Evolutionary conservation across 2,797 vertebrate species (phyloP), one percentile per base, ranked within the genome.

Genomic region (Pteropus rufus): DNA sequence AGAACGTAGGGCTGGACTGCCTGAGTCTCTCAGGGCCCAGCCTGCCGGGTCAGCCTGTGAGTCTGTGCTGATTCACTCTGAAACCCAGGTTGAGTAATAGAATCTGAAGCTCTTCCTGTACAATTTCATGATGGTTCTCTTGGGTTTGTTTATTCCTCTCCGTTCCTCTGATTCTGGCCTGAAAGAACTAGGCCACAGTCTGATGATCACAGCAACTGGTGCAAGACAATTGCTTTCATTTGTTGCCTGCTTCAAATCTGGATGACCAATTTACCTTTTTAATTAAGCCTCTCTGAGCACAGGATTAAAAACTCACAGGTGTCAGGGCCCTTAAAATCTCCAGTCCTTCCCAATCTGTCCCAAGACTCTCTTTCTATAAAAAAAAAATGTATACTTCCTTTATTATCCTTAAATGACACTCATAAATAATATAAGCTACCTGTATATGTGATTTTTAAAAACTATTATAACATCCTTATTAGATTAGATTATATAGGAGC

Each of bases 171-270:
- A 44, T 31, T 58, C 69, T 83, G 80, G 87, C 73, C 90, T 34
- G 15, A 69, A 92, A 94, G 54, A 92, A 91, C 49, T 80, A 9
- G 83, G 94, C 79, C 79, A 92, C 41, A 72, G 49, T 77, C 46
- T 72, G 65, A 93, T 83, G 86, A 86, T 79, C 82, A 89, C 64
- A 93, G 79, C 69, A 77, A 91, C 44, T 93, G 69, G 86, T 94
- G 82, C 82, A 85, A 93, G 92, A 95, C 67, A 60, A 70, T 70
- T 65, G 39, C 91, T 90, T 90, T 84, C 73, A 95, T 77, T 94
- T 91, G 82, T 89, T 77, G 15, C 82, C 91, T 73, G 62, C 73
- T 93, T 91, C 72, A 82, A 56, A 76, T 77, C 46, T 39, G 69
- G 62, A 36, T 94, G 81, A 62, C 21, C 36, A 26, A 39, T 70